These are phyloP conservation scores for Drosophila miranda DNA, from an alignment of 1,140 invertebrate genomes.

Conservation along the genomic window DNA sequence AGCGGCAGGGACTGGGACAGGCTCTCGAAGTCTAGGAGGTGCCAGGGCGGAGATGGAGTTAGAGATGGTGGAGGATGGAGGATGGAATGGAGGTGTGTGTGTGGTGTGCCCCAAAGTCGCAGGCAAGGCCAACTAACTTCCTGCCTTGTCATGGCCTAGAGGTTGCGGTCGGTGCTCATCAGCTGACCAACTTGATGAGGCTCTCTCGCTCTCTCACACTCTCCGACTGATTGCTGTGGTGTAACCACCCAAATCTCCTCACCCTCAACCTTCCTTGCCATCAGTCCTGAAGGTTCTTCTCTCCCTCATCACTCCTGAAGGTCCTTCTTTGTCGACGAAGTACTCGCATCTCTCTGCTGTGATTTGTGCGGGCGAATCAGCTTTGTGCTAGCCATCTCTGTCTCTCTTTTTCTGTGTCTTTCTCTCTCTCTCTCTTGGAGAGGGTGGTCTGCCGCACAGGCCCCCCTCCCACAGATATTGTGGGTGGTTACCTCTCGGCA, in stretches of 20 bases:
- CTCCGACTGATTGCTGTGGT: conserved; percentile 18
- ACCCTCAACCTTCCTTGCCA: not conserved
- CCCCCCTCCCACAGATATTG: conserved; percentile 4
- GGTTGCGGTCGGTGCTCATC: conserved; percentile 26
- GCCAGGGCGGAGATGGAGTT: not conserved
- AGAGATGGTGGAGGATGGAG: not conserved
- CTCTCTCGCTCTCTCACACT: too few relatives aligned
- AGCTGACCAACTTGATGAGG: conserved; percentile 39
- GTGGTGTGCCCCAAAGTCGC: not conserved
- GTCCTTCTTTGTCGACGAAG: conserved; percentile 1
- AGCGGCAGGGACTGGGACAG: conserved; percentile 10
- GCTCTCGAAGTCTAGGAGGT: not conserved
- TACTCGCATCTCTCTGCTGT: not conserved
- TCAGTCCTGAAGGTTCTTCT: too few relatives aligned
- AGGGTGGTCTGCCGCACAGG: conserved; percentile 4
- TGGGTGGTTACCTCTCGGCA: conserved; percentile 43
- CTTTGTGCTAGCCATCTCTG: conserved; percentile 28
- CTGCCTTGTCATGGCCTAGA: conserved; percentile 35
- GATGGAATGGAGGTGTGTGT: not conserved
- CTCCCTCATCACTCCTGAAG: not conserved
- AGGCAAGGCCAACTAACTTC: conserved; percentile 43
- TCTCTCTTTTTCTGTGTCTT: conserved; percentile 10
- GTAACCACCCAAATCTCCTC: not conserved
- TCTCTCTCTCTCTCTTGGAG: not conserved
- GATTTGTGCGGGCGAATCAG: conserved; percentile 57